Evolutionary conservation across 2,888 invertebrate genomes (phyloP).

Genomic region (Luperina testacea): DNA sequence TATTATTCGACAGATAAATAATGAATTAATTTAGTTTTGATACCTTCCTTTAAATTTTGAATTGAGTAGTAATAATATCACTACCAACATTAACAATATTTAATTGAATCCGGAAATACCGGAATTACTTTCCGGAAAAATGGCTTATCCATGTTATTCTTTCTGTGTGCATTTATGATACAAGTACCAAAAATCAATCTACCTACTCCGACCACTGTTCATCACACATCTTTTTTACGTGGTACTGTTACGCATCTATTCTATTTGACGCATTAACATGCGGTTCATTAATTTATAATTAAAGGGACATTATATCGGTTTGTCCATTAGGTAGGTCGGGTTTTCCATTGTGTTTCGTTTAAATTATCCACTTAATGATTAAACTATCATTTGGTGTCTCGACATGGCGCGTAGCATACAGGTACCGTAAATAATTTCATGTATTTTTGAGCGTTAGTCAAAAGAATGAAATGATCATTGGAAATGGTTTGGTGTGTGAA

Average conservation of each 20-base stretch:
- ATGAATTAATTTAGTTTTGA: no score
- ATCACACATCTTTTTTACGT: not conserved
- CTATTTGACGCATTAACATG: slow-evolving; percentile 7
- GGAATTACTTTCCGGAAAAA: no score
- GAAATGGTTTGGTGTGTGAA: not conserved
- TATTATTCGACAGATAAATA: no score
- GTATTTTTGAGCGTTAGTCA: not conserved
- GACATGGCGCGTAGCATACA: slow-evolving; percentile 53
- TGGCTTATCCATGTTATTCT: no score
- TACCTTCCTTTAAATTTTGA: no score
- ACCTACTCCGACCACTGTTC: no score
- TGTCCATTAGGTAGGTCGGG: slow-evolving; percentile 16
- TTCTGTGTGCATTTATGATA: no score
- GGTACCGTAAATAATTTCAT: slow-evolving; percentile 39
- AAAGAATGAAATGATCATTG: not conserved
- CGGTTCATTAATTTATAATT: slow-evolving; percentile 55
- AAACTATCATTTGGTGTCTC: slow-evolving; percentile 43
- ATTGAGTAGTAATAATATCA: no score
- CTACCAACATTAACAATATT: no score
- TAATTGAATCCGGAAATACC: no score
- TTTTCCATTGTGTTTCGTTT: slow-evolving; percentile 49
- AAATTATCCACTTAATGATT: slow-evolving; percentile 40
- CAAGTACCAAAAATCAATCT: no score
- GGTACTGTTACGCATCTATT: not conserved
- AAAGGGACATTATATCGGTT: slow-evolving; percentile 27